A percentile compares a stretch with the other conserved stretches of the same genome.
phyloP scores from a whole-genome alignment of 2,888 invertebrate genomes.

The Acanthosepion lycidas region DNA sequence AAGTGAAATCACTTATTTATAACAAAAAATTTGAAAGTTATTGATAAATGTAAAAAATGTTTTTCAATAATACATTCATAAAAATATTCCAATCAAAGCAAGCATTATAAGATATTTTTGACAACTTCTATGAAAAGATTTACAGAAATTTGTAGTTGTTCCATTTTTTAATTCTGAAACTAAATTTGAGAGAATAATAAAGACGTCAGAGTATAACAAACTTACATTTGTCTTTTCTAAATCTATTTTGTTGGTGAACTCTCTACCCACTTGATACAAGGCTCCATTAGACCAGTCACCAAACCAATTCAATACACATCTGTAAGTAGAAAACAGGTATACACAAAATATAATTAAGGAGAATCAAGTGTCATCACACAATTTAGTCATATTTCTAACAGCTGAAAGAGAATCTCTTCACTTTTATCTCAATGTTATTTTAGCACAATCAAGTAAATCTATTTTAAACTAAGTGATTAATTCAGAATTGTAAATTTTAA shows the following conservation, averaged over 20 bases:
- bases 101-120: not conserved
- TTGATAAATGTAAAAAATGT: too few species aligned
- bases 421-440: too few species aligned
- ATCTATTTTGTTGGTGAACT: constrained; percentile 96
- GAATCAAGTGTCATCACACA: not conserved
- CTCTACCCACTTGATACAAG: constrained; percentile 85
- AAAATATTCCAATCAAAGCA: not conserved
- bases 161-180: not conserved
- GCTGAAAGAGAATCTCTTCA: too few species aligned
- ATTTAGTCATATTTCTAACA: too few species aligned
- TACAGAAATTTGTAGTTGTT: not conserved
- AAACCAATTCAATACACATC: constrained; percentile 98
- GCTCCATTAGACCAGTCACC: constrained; percentile 98
- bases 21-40: too few species aligned
- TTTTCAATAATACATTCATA: not conserved
- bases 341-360: constrained; percentile 17
- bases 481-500: too few species aligned
- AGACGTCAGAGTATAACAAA: constrained; percentile 45
- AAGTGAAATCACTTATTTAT: too few species aligned
- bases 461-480: too few species aligned
- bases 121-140: too few species aligned
- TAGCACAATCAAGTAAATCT: too few species aligned
- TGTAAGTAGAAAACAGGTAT: constrained; percentile 52
- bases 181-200: not conserved
- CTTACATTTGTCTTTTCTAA: constrained; percentile 80